Evolutionary conservation across 2,888 invertebrate species (phyloP), one percentile per base, ranked within the genome.

Genomic region (Cataglyphis albicans): DNA sequence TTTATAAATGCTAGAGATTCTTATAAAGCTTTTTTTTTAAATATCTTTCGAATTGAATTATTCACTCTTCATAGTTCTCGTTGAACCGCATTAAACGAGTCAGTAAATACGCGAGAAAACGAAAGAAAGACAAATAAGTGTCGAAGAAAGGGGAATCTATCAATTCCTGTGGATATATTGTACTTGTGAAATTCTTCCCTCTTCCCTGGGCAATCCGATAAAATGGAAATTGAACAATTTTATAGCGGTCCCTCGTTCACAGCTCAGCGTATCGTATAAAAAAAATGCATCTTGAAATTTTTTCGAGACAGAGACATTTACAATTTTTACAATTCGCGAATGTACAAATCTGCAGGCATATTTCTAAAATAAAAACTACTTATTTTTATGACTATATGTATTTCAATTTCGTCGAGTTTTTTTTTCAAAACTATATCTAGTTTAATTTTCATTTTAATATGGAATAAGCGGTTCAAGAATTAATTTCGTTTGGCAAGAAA

Each of bases 181-280:
- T 21, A 21, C 87, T 85, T 76, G n/a, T 81, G 57, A 80, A 85
- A 89, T 82, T 83, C 73, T 74, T 78, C 38, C 55, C 38, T 65
- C n/a, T n/a, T 52, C 2, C n/a, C 48, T n/a, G 7, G 15, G 73
- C 78, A 81, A 52, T 52, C 82, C 70, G 86, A 84, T 86, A 86
- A 86, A 81, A 89, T 90, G 81, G 85, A 84, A 90, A 90, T 90
- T 85, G 89, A 64, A 85, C 81, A 85, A 86, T 84, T 88, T 86
- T 82, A 85, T 57, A 68, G 67, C 74, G 82, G 80, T 81, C 73
- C 86, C 73, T 86, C 85, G 78, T 86, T 78, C 82, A 80, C 76
- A 72, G 68, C 41, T 73, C 41, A 57, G 55, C 59, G 63, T 80
- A 59, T 59, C 48, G 21, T 48, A 81, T 78, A 67, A 64, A 84